Base-by-base conservation (phyloP, 2,113 vertebrate genomes). In the Lepus americanus region DNA sequence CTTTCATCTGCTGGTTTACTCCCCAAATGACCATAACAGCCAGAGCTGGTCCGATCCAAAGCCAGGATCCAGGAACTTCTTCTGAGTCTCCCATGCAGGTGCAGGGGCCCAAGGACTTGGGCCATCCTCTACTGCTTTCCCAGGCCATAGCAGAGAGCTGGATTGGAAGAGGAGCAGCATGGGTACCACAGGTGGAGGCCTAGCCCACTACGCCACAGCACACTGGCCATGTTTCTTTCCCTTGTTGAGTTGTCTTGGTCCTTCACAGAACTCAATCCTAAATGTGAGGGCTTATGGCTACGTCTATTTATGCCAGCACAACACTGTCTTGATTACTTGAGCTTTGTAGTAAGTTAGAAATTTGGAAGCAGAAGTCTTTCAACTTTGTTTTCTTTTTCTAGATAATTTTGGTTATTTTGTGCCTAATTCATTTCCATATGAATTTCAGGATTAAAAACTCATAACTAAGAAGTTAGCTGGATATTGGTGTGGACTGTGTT, bases 371-470 rank as follows among this genome's bases (percentile, higher is more conserved):
- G 44, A 44, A 72, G n/a, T 70, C 16, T 27, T 87, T 87, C 17
- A 63, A 5, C 25, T 72, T 78, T 53, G 1, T 76, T 72, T 11
- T 72, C 27, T 87, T 94, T 82, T 55, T 63, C 20, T 80, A 80
- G 67, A 72, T 78, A 70, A 12, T 87, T 83, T 87, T 39, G 22
- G 44, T 31, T 64, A 66, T 39, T 33, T 20, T 74, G 25, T 92
- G 25, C 85, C 29, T 19, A 13, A 27, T 81, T 12, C 72, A 6
- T 64, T 93, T 87, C 72, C 11, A 69, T 69, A 51, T 33, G 51
- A 84, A 90, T 53, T 87, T 89, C 78, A 73, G n/a, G 33, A 12
- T 33, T 31, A 39, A 49, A 61, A 86, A 8, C 76, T 83, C 87
- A 20, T 17, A 44, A 44, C 23, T 36, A 72, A 70, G 63, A 87